Evolutionary conservation across 2,797 vertebrate genomes (phyloP), one percentile per base, ranked within the genome.

Genomic region (Dicrostonyx torquatus): DNA sequence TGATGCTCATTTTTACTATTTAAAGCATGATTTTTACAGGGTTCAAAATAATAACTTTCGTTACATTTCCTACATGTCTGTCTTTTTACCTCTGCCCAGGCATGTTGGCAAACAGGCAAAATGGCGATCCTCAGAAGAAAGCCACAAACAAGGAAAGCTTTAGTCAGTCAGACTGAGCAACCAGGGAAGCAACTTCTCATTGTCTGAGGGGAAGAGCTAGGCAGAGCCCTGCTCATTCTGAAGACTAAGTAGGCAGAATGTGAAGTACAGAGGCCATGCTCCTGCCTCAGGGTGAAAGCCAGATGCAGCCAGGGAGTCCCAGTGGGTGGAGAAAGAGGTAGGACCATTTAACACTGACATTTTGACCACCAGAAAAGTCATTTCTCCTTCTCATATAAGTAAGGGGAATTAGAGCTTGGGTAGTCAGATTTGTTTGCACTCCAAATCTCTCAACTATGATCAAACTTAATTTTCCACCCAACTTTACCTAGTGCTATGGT

Each of bases 271-370:
- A 4, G 4, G 26, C 43, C 11, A 29, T 40, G 4, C 2, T 22
- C 45, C 45, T 10, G 7, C 29, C 73, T 24, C 5, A 31, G 29
- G 4, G 26, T 14, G 3, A 58, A 58, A 18, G 53, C 15, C 3
- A 48, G 50, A 34, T 9, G 5, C 20, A 3, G 34, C 2, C 9
- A 31, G 14, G 7, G 15, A 76, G 72, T 37, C 55, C 48, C 7
- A 0, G 31, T 0, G 29, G 29, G 7, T 11, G n/a, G 31, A 20
- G 7, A n/a, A 24, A 12, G 62, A 5, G 4, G 15, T 1, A 2
- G 40, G 2, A 0, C 0, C 31, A 11, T 37, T 15, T 22, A 72
- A 78, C 31, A 2, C 0, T 0, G 0, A 53, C 55, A 40, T 83
- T 88, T 8, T 9, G 68, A 18, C 29, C 29, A 40, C 14, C 48